phyloP scores from a whole-genome alignment of 2,888 invertebrate species.

The Eledone cirrhosa region DNA sequence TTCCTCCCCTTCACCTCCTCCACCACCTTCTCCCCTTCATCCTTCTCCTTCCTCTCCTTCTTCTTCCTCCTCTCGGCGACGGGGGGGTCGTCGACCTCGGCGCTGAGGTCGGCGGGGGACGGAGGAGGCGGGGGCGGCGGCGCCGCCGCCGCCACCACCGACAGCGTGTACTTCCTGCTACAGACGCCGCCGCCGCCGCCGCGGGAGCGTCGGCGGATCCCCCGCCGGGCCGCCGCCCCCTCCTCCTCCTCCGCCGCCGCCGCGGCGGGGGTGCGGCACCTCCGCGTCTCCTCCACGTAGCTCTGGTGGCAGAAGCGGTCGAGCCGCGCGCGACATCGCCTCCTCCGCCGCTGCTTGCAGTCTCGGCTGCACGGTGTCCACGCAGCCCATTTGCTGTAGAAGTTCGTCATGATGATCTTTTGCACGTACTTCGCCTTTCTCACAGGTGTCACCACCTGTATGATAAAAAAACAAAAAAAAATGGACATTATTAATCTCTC shows the following conservation, averaged over 20 bases:
- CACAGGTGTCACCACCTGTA: not conserved
- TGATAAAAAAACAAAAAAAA: not conserved
- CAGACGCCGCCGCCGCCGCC: not conserved
- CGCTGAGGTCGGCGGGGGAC: no score
- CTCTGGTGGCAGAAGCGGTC: slow-evolving; percentile 80
- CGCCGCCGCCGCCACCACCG: not conserved
- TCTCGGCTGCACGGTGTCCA: slow-evolving; percentile 84
- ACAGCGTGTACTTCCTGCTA: not conserved
- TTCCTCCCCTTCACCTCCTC: no score
- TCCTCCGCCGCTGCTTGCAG: slow-evolving; percentile 80
- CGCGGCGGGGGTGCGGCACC: slow-evolving; percentile 79
- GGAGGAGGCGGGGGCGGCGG: no score
- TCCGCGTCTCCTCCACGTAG: slow-evolving; percentile 83
- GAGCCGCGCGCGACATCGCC: slow-evolving; percentile 76
- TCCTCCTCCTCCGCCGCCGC: not conserved
- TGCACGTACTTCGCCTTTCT: slow-evolving; percentile 23
- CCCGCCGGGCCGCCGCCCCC: no score
- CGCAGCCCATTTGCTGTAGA: slow-evolving; percentile 75
- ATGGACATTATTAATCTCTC: no score
- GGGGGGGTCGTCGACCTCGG: no score
- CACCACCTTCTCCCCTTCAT: no score
- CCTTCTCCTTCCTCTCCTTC: no score
- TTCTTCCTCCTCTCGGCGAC: no score
- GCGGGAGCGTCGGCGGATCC: no score
- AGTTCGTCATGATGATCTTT: slow-evolving; percentile 56